Evolutionary conservation across 2,888 invertebrate species (phyloP).

Genomic region (Parthenolecanium corni): DNA sequence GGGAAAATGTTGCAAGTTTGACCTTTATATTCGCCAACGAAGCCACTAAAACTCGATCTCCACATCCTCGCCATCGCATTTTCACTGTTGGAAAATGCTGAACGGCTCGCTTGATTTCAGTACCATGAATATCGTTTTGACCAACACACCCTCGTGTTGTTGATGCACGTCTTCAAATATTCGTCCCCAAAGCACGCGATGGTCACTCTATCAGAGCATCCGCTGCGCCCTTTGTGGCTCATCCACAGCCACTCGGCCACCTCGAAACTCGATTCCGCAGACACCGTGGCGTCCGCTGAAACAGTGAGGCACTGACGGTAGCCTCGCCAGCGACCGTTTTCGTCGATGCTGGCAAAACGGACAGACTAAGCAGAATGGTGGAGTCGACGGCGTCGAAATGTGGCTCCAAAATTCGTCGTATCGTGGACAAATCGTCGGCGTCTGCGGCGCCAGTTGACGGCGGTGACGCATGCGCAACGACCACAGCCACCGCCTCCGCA

Average conservation of each 20-base stretch:
- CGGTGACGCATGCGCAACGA: background rate
- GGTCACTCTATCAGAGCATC: background rate
- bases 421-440: conserved; percentile 11
- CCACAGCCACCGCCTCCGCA: background rate
- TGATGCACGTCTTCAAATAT: too few species aligned
- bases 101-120: too few species aligned
- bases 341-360: conserved; percentile 26
- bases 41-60: too few species aligned
- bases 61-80: too few species aligned
- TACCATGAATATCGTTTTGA: too few species aligned
- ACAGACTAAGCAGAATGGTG: conserved; percentile 25
- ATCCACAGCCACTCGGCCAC: background rate
- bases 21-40: too few species aligned
- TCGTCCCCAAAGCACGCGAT: too few species aligned
- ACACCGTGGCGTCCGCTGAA: background rate
- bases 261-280: background rate
- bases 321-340: conserved; percentile 4
- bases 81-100: too few species aligned
- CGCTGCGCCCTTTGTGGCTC: background rate
- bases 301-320: conserved; percentile 5
- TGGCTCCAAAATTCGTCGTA: conserved; percentile 25
- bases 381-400: conserved; percentile 29
- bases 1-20: too few species aligned
- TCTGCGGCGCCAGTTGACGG: background rate
- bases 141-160: too few species aligned